Percentiles rank a stretch among this genome's conserved stretches.
Conservation (phyloP, 2,113 vertebrate species). For the Xiphias gladius region DNA sequence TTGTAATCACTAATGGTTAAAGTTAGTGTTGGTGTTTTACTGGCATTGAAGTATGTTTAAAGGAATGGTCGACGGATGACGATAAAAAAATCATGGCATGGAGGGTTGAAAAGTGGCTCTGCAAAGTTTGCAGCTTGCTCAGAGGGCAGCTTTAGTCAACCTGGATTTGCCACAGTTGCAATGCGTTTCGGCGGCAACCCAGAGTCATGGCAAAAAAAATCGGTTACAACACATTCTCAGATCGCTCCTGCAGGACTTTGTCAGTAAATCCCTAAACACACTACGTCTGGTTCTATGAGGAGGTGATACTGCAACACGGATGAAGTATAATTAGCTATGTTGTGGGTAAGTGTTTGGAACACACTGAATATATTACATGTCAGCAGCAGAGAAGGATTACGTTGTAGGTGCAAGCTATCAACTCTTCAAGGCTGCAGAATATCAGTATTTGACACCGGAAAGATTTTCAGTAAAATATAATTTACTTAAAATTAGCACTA, state of each 20-base stretch:
- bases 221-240: background rate
- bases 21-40: background rate
- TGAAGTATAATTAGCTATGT: background rate
- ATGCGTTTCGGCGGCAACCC: too few relatives aligned
- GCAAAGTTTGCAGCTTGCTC: too few relatives aligned
- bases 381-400: background rate
- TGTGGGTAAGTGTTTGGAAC: too few relatives aligned
- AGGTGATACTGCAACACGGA: background rate
- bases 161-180: too few relatives aligned
- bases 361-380: too few relatives aligned
- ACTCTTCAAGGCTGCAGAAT: background rate
- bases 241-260: background rate
- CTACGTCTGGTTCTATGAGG: background rate
- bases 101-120: background rate
- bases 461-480: background rate
- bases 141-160: background rate
- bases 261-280: background rate
- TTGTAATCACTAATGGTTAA: background rate
- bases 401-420: background rate
- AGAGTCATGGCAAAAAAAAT: background rate
- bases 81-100: background rate
- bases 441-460: background rate
- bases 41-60: background rate
- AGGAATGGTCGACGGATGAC: background rate
- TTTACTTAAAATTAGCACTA: background rate